Conservation (phyloP, 2,888 invertebrate genomes). For the Slavum lentiscoides region DNA sequence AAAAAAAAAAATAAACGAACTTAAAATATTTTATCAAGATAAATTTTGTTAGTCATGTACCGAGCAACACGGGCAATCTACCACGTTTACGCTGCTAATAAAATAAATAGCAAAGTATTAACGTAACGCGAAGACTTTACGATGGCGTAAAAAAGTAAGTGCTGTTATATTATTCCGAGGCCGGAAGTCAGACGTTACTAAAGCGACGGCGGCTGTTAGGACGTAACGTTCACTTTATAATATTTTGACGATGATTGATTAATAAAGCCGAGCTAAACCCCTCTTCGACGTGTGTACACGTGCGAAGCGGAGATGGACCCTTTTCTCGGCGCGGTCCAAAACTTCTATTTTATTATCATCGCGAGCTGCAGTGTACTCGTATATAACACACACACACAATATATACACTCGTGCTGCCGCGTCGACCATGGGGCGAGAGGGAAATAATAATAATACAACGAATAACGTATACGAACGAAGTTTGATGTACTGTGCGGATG, state of each 20-base stretch:
- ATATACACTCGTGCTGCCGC: too few species aligned
- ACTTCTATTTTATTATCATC: constrained; percentile 28
- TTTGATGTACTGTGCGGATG: not conserved
- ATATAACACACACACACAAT: not conserved
- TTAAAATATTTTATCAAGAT: too few species aligned
- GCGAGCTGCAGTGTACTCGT: too few species aligned
- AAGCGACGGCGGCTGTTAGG: constrained; percentile 1
- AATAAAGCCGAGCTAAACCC: constrained; percentile 2
- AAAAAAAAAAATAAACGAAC: too few species aligned
- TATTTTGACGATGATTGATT: constrained; percentile 48
- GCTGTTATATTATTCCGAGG: not conserved
- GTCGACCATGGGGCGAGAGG: not conserved
- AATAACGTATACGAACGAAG: not conserved
- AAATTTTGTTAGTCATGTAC: too few species aligned
- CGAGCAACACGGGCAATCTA: too few species aligned
- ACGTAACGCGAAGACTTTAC: not conserved
- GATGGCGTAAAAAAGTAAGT: not conserved
- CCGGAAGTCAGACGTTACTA: constrained; percentile 37
- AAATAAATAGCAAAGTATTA: too few species aligned
- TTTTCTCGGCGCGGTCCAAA: constrained; percentile 15
- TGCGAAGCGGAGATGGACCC: constrained; percentile 8
- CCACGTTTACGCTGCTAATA: too few species aligned
- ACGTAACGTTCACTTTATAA: not conserved
- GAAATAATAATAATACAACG: constrained; percentile 22
- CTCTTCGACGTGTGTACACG: not conserved